Evolutionary conservation across 2,797 vertebrate species (phyloP).

Genomic region (Bucorvus abyssinicus): DNA sequence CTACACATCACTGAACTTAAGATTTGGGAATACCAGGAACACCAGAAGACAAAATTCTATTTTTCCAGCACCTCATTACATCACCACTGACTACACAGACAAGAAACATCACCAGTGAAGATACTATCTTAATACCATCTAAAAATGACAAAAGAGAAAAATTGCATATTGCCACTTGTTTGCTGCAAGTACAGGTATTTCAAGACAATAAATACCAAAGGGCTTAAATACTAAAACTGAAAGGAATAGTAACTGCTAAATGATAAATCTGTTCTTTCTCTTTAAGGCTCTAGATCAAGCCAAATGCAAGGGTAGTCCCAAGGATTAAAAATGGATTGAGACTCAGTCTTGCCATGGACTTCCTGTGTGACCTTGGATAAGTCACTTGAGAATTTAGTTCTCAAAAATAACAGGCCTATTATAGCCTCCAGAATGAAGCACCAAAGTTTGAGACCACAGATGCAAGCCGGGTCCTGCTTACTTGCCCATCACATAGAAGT

Average conservation of each 20-base stretch:
- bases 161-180: not conserved
- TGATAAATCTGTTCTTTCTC: not conserved
- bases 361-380: conserved; percentile 45
- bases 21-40: not conserved
- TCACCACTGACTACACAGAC: not conserved
- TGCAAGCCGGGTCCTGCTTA: not conserved
- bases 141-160: not conserved
- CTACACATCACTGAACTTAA: not conserved
- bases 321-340: conserved; percentile 47
- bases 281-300: conserved; percentile 4
- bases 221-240: not conserved
- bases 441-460: not conserved
- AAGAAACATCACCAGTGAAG: not conserved
- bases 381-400: conserved; percentile 46
- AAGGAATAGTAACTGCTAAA: not conserved
- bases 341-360: conserved; percentile 29
- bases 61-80: not conserved
- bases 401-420: conserved; percentile 50
- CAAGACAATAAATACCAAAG: not conserved
- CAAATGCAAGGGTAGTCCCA: not conserved
- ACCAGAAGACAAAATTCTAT: not conserved
- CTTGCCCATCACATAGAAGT: not conserved
- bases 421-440: conserved; percentile 25
- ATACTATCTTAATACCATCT: not conserved
- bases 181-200: not conserved